Percentiles rank a stretch among this genome's conserved stretches.
Conservation (phyloP, 2,113 vertebrate genomes). For the Oophaga pumilio region DNA sequence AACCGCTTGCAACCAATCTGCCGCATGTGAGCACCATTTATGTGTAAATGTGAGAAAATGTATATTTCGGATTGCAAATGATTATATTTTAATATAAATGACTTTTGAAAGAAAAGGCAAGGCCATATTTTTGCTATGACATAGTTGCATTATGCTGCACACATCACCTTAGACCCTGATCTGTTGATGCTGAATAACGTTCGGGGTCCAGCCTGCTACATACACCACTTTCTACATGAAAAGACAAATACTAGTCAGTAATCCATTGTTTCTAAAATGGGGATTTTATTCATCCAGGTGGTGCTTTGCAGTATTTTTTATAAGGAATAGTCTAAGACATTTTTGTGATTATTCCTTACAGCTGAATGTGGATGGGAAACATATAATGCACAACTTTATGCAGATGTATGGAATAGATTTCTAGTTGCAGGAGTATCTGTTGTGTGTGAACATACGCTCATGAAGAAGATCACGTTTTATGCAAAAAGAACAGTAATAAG, state of each 20-base stretch:
- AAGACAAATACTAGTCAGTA: background rate
- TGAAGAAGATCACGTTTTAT: background rate
- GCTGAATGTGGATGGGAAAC: background rate
- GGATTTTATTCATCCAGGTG: background rate
- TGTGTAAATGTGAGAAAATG: background rate
- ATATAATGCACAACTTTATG: background rate
- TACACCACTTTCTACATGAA: background rate
- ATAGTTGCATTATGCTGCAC: background rate
- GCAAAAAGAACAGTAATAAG: background rate
- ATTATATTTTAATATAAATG: constrained; percentile 13
- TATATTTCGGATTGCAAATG: constrained; percentile 30
- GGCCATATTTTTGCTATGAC: background rate
- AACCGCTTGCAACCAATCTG: background rate
- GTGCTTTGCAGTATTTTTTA: background rate
- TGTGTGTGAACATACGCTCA: background rate
- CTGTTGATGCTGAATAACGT: no score
- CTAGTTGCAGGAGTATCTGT: background rate
- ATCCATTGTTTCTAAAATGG: background rate
- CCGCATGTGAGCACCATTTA: background rate
- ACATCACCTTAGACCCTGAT: background rate
- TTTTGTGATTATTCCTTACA: background rate
- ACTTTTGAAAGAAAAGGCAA: background rate
- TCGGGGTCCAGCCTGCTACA: background rate
- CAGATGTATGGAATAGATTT: background rate
- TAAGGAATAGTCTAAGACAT: background rate